Conservation (phyloP, 2,113 vertebrate species). For the Probosciger aterrimus region DNA sequence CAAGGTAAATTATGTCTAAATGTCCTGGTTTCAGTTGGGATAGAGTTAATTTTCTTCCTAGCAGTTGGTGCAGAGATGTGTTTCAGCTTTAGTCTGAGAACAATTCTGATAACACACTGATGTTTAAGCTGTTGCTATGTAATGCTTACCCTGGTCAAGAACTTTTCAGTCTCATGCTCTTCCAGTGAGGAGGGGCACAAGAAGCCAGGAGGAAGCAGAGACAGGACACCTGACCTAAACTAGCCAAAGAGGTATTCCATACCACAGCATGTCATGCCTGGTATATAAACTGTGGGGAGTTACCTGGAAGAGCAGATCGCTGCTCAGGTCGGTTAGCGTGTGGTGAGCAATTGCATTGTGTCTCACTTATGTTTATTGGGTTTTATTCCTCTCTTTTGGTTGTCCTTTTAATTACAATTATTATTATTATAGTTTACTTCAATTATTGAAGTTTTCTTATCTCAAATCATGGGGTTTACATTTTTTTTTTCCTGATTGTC, state of each 20-base stretch:
- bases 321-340: fast-evolving
- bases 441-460: not conserved
- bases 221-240: not conserved
- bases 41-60: not conserved
- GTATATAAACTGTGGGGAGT: not conserved
- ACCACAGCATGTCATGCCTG: not conserved
- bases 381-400: not conserved
- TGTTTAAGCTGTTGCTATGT: not conserved
- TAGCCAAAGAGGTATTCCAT: not conserved
- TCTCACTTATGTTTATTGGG: not conserved
- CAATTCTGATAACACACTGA: not conserved
- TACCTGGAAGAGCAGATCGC: not conserved
- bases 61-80: not conserved
- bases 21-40: not conserved
- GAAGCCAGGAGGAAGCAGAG: not conserved
- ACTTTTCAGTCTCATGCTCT: not conserved
- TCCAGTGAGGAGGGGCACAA: not conserved
- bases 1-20: not conserved
- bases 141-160: not conserved
- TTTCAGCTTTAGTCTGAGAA: not conserved
- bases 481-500: not conserved
- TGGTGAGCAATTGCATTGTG: not conserved
- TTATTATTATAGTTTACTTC: not conserved
- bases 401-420: not conserved
- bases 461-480: not conserved